Base-by-base conservation (phyloP, 2,888 invertebrate genomes). In the Eueremaeus valkanovi region DNA sequence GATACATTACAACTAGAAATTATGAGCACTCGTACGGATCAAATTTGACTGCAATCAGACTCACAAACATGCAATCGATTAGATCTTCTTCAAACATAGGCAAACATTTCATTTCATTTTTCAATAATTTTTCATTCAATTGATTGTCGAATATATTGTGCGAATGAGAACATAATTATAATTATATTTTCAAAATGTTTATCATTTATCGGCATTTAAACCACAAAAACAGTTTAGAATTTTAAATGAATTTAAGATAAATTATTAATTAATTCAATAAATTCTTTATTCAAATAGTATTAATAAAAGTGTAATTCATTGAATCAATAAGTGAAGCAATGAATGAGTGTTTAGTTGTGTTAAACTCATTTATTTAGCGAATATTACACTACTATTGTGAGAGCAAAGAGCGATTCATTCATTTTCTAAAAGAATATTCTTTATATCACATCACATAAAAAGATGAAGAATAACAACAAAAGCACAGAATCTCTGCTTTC, bases 401-500 rank as follows among this genome's bases (percentile, higher is more conserved):
- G n/a, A n/a, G n/a, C n/a, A n/a, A n/a, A n/a, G n/a, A n/a, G n/a
- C n/a, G n/a, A n/a, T n/a, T n/a, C n/a, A n/a, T 36, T 36, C 11
- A 36, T 36, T 24, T 24, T 55, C 55, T 13, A 24, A 3, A 55
- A 55, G 27, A 58, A 2, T 3, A 58, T 58, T 31, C 29, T 29
- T 58, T n/a, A n/a, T 58, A 31, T 27, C 16, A 70, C 11, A 3
- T 18, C 3, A 45, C 11, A 16, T 13, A 9, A 42, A 70, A 45
- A 70, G 31, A 42, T 36, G 24, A n/a, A 42, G 42, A 18, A 36
- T 45, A 45, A 68, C 40, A 24, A 68, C 36, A 40, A 68, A 68
- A 68, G 68, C 27, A 21, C 45, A 45, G 21, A 70, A 45, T 70
- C 70, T 70, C n/a, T 70, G 45, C 70, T 18, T 24, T 21, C 70